These are phyloP conservation scores for Desoria tigrina DNA, from an alignment of 2,888 invertebrate genomes.

Conservation along the genomic window DNA sequence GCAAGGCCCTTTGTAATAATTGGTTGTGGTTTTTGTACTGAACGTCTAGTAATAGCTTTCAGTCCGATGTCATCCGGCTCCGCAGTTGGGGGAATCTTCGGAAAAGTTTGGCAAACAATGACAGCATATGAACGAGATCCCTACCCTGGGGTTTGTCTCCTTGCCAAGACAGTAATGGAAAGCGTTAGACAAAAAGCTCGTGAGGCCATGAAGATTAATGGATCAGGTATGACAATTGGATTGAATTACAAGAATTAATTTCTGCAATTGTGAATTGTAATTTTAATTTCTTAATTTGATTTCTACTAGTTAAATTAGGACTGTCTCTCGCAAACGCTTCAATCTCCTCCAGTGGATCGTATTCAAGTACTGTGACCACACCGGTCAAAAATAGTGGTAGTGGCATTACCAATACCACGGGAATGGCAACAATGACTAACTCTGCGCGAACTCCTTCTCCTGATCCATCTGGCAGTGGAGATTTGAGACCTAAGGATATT, in stretches of 20 bases:
- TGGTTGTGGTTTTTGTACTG: constrained; percentile 56
- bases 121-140: constrained; percentile 81
- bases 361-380: not conserved
- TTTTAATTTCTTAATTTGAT: no score
- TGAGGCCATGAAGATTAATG: constrained; percentile 22
- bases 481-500: constrained; percentile 32
- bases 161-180: constrained; percentile 76
- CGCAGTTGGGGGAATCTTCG: constrained; percentile 74
- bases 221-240: no score
- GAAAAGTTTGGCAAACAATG: constrained; percentile 84
- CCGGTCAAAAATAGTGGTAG: constrained; percentile 8
- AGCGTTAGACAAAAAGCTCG: constrained; percentile 62
- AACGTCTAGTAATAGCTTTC: constrained; percentile 59
- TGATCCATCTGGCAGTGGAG: constrained; percentile 18
- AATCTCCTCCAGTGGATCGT: not conserved
- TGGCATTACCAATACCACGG: not conserved
- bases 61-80: constrained; percentile 51
- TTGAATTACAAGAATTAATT: no score
- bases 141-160: constrained; percentile 74
- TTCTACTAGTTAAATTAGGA: constrained; percentile 9
- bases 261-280: no score
- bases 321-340: constrained; percentile 15
- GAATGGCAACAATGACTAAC: not conserved
- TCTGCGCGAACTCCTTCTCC: constrained; percentile 10
- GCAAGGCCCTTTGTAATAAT: constrained; percentile 57